Percentiles rank a stretch among this genome's conserved stretches.
phyloP scores from a whole-genome alignment of 2,113 vertebrate genomes.

The Strix uralensis region DNA sequence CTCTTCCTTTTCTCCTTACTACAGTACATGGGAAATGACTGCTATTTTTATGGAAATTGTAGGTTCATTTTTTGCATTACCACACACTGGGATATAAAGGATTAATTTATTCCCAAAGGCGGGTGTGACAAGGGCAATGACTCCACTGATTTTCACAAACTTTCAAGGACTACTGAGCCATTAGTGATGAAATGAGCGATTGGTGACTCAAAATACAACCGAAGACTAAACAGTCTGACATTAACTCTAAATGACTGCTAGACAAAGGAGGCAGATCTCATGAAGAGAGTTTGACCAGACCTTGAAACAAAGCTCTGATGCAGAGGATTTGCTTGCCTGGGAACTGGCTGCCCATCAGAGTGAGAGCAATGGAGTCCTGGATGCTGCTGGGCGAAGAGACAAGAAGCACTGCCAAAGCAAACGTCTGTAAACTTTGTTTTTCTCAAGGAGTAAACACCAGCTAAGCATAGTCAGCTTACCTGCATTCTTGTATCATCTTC shows the following conservation, averaged over 20 bases:
- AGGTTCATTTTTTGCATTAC: not conserved
- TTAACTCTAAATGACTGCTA: not conserved
- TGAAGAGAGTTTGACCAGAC: not conserved
- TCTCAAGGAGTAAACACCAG: not conserved
- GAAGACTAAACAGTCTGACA: not conserved
- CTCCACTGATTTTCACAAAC: not conserved
- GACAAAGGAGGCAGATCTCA: not conserved
- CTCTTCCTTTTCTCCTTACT: not conserved
- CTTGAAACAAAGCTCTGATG: not conserved
- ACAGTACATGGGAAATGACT: not conserved
- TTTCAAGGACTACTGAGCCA: not conserved
- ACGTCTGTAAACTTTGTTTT: not conserved
- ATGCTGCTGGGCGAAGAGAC: not conserved
- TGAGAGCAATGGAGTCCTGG: not conserved
- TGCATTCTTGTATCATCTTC: not conserved
- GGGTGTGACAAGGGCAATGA: not conserved
- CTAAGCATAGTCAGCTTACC: not conserved
- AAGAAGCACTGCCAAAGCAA: not conserved
- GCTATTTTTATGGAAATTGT: not conserved
- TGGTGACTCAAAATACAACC: not conserved
- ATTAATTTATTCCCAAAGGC: not conserved
- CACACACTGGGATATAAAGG: not conserved
- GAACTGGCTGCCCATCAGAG: not conserved
- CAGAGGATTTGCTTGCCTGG: not conserved
- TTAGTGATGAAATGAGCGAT: not conserved